Base-by-base conservation (phyloP, 2,113 vertebrate genomes). In the Pipa parva region DNA sequence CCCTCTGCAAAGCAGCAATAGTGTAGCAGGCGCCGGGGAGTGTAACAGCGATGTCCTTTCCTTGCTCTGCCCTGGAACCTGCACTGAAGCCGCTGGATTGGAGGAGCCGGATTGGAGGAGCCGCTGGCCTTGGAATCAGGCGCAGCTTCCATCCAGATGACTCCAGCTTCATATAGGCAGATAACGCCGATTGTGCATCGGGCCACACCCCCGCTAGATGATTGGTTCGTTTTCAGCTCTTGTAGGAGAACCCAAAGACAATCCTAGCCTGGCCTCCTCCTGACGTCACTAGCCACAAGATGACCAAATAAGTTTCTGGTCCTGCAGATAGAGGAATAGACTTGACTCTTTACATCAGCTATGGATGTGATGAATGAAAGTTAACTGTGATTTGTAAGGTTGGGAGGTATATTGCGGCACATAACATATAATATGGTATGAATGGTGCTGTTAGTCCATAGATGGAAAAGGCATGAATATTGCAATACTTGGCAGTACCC, bases 171-270 rank as follows among this genome's bases (percentile, higher is more conserved):
- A 2, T 49, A 52, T 68, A n/a, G n/a, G 46, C 65, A 68, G 65
- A 60, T 68, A 50, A 46, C 25, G 15, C 9, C 15, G 36, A 57
- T 37, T 22, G 37, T 45, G 52, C 52, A 27, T 24, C 29, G 12
- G 52, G 5, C 54, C 25, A 50, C 39, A 50, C 56, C 45, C 56
- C 45, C 55, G 27, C n/a, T 28, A 12, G 6, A 13, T 11, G 56
- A 68, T 68, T 68, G 64, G 64, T 59, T 17, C 28, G n/a, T 7
- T 39, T 50, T 57, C 48, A 33, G 21, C 52, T 39, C 17, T 51
- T 56, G 63, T 56, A 66, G 54, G 63, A 66, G 54, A 66, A 58
- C 45, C 24, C 59, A 48, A 7, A 61, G 39, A 15, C n/a, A 8
- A 36, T 13, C 6, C 4, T 18, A 15, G 70, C 31, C 4, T 20